Base-by-base conservation (phyloP, 2,113 vertebrate genomes). In the Plotosus lineatus region DNA sequence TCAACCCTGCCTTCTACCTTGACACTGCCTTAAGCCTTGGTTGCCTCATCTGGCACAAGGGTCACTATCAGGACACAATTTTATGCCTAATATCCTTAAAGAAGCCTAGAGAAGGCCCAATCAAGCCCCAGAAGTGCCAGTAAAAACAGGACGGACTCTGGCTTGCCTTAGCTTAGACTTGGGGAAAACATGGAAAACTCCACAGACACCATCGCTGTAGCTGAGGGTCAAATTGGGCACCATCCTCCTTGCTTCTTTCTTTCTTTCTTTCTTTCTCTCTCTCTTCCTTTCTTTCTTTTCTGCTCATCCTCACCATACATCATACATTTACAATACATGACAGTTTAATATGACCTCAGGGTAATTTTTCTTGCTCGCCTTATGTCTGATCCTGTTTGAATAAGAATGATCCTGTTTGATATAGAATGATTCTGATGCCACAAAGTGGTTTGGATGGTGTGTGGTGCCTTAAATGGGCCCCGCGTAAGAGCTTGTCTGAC, bases 361-460 rank as follows among this genome's bases (percentile, higher is more conserved):
- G 90, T 93, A 91, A 93, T 94, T 91, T 93, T 88, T 88, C 91
- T 91, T 90, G 89, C 91, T 90, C 92, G 89, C 90, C 88, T 92
- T 89, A 90, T 90, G 90, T 92, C 90, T 91, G 91, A 92, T 93
- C 90, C 87, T 88, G 90, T 93, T 91, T 92, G 91, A 92, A 92
- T 92, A 91, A 90, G 89, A 93, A 92, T 91, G 90, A 91, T 90
- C n/a, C n/a, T n/a, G n/a, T n/a, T n/a, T n/a, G n/a, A n/a, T 91
- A 76, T 87, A 87, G 86, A 90, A 44, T 88, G 90, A 89, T 92
- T 88, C 90, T 89, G 87, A 83, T 89, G 91, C 91, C 90, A 91
- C 89, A 90, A 88, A 91, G 88, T 92, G 91, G 85, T 93, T 92
- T 90, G 90, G 88, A 91, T 82, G 82, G 84, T 33, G 83, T 88